A percentile compares a stretch with the other conserved stretches of the same genome.
Evolutionary conservation across 2,797 vertebrate genomes (phyloP).

Genomic region (Columba guinea): DNA sequence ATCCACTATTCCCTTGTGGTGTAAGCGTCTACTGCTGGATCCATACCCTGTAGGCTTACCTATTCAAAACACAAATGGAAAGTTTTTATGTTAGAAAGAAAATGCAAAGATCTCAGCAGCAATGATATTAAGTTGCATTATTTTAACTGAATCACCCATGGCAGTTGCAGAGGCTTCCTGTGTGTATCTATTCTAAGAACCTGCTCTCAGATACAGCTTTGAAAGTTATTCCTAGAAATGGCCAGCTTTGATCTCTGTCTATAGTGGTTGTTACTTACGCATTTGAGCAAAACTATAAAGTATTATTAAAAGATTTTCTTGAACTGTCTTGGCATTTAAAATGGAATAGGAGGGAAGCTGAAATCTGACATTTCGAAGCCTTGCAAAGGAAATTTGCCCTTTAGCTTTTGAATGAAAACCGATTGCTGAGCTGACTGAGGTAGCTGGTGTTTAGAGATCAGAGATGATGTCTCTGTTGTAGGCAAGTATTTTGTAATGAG

Average conservation of each 20-base stretch:
- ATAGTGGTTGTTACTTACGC: neutral
- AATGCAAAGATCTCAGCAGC: neutral
- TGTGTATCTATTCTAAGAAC: neutral
- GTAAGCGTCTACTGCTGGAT: conserved; percentile 87
- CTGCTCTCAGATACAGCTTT: neutral
- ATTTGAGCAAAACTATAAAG: neutral
- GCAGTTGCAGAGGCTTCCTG: neutral
- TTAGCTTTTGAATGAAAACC: neutral
- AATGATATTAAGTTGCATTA: neutral
- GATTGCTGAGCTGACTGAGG: neutral
- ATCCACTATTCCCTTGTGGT: conserved; percentile 93
- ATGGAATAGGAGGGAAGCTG: neutral
- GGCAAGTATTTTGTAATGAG: neutral
- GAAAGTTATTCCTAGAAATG: neutral
- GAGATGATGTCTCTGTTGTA: neutral
- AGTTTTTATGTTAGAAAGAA: neutral
- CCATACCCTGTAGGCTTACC: conserved; percentile 97
- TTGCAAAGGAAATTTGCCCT: neutral
- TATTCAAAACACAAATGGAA: conserved; percentile 68
- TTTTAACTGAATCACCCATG: neutral
- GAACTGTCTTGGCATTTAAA: neutral
- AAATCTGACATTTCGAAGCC: neutral
- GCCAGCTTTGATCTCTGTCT: neutral
- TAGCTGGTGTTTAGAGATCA: neutral
- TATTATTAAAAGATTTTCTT: neutral